Conservation (phyloP, 2,113 vertebrate genomes). For the Chaetorhynchus papuensis region DNA sequence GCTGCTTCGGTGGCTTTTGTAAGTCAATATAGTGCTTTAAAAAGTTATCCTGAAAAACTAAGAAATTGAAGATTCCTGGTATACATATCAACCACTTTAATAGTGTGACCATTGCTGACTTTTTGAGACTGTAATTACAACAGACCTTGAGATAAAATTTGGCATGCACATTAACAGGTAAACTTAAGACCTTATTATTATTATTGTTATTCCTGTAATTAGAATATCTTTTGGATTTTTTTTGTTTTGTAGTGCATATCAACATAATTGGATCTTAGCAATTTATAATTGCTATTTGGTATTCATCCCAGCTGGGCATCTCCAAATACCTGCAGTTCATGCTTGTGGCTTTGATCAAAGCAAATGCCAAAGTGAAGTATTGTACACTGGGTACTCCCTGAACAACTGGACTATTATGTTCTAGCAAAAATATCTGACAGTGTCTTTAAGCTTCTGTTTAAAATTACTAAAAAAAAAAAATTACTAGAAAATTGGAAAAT, state of each 20-base stretch:
- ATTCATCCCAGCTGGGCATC: neutral
- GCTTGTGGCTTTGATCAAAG: neutral
- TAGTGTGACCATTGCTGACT: neutral
- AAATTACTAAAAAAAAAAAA: neutral
- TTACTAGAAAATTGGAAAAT: neutral
- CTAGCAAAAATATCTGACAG: neutral
- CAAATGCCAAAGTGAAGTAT: neutral
- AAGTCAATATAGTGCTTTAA: neutral
- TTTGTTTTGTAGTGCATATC: neutral
- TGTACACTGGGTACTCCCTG: neutral
- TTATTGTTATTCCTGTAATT: neutral
- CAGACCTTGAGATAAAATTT: neutral
- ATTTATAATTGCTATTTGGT: neutral
- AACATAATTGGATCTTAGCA: neutral
- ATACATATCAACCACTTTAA: neutral
- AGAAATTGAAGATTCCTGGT: neutral
- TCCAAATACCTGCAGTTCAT: neutral
- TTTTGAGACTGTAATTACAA: neutral
- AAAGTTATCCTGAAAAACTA: neutral
- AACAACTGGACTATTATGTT: neutral
- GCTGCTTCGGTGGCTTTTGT: neutral
- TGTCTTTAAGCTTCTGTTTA: neutral
- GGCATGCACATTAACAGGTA: neutral
- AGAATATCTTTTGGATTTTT: neutral
- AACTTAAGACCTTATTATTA: neutral